Base-by-base conservation (phyloP, 2,888 invertebrate genomes). In the Eupithecia exiguata region DNA sequence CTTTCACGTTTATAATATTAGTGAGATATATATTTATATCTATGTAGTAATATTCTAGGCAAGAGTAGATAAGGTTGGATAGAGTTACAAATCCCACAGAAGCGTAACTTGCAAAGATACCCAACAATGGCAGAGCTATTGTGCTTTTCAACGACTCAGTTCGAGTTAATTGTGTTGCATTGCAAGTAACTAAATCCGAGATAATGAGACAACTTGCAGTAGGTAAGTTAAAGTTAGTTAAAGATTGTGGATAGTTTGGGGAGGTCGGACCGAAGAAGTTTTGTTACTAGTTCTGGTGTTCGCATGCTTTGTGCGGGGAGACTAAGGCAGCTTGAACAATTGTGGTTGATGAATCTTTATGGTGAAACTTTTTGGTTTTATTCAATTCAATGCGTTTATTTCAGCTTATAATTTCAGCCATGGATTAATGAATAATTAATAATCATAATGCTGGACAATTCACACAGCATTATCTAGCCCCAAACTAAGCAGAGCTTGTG, bases 171-270 rank as follows among this genome's bases (percentile, higher is more conserved):
- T 86, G 86, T 83, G 83, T 85, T 82, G 78, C 82, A 72, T 85
- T 82, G 78, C 82, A 72, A 84, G 84, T 84, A 83, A 86, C 82
- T 86, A 84, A 86, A 86, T 84, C 82, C 84, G 72, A 84, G 81
- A 83, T 88, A 88, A 89, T 88, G 88, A 88, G 86, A 86, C 87
- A 86, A 84, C 82, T 86, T 83, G 81, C 81, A 75, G 66, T 69
- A 82, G 81, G 68, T 69, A 40, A 69, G 81, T 80, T 78, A 81
- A 65, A 83, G 80, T 79, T 76, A 80, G 76, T 81, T 79, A 77
- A 83, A 72, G 70, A 65, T 70, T 61, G 63, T 16, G 53, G 46
- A 72, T 74, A 68, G 70, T 75, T 74, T 68, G 62, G 74, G 61
- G 67, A 74, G 66, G 66, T 71, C 40, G 43, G 21, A 68, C 63